Percentiles rank a stretch among this genome's conserved stretches.
phyloP scores from a whole-genome alignment of 2,797 vertebrate species.

The Gymnoscopelus braueri region DNA sequence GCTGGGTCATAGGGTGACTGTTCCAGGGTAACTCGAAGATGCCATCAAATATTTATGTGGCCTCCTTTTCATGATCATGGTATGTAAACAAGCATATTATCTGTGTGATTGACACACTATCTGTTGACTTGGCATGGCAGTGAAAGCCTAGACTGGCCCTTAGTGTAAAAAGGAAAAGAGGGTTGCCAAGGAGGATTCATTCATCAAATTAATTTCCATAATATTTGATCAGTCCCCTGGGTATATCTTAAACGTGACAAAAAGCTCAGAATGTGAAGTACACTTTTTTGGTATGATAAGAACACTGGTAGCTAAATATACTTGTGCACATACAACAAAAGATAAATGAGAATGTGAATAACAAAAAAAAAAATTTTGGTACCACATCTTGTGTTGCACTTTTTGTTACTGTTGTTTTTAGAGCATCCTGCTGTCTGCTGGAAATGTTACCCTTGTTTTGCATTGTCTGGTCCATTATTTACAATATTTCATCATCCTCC shows the following conservation, averaged over 20 bases:
- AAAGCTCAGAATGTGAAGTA: not conserved
- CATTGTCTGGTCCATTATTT: conserved; percentile 24
- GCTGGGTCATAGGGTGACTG: conserved; percentile 72
- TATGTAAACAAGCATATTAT: conserved; percentile 80
- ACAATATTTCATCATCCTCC: not conserved
- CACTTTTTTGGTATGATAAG: conserved; percentile 19
- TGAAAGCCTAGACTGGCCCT: conserved; percentile 69
- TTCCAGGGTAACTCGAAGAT: conserved; percentile 80
- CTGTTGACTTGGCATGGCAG: conserved; percentile 46
- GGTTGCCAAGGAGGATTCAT: conserved; percentile 39
- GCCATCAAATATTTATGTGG: conserved; percentile 79
- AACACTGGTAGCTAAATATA: not conserved
- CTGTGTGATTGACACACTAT: conserved; percentile 69
- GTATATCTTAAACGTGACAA: conserved; percentile 2
- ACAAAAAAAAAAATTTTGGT: not conserved
- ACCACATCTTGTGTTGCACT: not conserved
- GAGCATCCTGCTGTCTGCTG: conserved; percentile 4
- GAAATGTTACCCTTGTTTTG: conserved; percentile 22
- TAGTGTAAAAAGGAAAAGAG: conserved; percentile 54
- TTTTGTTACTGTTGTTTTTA: conserved; percentile 25
- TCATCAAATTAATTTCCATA: conserved; percentile 44
- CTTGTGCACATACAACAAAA: conserved; percentile 11
- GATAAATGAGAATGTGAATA: conserved; percentile 17
- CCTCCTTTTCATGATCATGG: conserved; percentile 75
- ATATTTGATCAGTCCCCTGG: conserved; percentile 30